phyloP scores from a whole-genome alignment of 1,140 invertebrate genomes.

The Fopius arisanus region DNA sequence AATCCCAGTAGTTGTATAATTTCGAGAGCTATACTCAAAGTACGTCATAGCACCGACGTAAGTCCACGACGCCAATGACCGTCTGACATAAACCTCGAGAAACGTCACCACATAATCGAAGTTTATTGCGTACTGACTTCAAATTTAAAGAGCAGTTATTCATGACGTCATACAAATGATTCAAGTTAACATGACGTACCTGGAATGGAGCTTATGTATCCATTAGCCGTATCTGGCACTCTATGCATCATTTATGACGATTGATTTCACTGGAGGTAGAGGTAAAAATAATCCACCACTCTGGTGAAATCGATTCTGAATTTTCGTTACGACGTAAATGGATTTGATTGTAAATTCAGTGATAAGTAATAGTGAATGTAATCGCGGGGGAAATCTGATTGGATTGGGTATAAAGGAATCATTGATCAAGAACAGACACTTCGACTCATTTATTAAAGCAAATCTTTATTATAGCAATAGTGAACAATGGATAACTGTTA shows the following conservation, averaged over 20 bases:
- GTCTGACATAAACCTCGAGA: neutral
- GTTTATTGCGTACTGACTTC: neutral
- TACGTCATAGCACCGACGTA: too few relatives aligned
- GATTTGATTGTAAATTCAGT: neutral
- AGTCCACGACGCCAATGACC: neutral
- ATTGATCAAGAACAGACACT: conserved; percentile 5
- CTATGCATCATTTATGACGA: neutral
- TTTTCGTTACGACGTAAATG: neutral
- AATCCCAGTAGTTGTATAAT: too few relatives aligned
- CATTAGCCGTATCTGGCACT: neutral
- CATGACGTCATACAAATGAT: neutral
- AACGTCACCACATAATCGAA: neutral
- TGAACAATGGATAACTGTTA: conserved; percentile 65
- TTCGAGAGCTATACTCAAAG: too few relatives aligned
- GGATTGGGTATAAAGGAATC: neutral
- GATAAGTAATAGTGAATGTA: too few relatives aligned
- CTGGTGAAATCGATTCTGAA: neutral
- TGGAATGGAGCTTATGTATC: neutral
- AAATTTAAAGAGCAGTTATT: neutral
- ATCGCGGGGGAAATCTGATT: neutral
- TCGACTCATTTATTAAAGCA: conserved; percentile 61
- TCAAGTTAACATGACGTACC: neutral
- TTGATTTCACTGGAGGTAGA: neutral
- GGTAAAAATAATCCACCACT: neutral
- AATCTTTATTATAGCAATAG: conserved; percentile 66